Evolutionary conservation across 2,888 invertebrate species (phyloP).

Genomic region (Agrilus biguttatus): DNA sequence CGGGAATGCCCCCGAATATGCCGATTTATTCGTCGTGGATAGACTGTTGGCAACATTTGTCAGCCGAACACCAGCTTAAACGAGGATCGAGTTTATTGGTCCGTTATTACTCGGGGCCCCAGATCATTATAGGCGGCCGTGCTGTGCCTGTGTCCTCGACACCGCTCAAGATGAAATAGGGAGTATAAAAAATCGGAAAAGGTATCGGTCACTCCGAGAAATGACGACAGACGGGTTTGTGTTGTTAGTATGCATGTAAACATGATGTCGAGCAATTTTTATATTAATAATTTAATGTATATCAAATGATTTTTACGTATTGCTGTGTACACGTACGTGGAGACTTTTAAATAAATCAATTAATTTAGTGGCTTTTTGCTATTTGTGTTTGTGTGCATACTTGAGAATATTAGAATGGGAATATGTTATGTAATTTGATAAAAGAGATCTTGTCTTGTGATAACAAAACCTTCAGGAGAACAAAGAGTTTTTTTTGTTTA

Average conservation of each 20-base stretch:
- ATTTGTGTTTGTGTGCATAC: too few species aligned
- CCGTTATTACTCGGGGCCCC: constrained; percentile 51
- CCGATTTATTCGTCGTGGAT: constrained; percentile 69
- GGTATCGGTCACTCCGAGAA: not conserved
- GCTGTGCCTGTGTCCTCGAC: constrained; percentile 14
- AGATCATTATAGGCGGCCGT: constrained; percentile 24
- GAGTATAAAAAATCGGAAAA: too few species aligned
- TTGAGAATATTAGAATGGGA: too few species aligned
- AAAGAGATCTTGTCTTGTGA: too few species aligned
- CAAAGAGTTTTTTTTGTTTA: too few species aligned
- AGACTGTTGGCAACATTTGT: constrained; percentile 70
- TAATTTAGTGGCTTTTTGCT: too few species aligned
- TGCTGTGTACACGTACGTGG: not conserved
- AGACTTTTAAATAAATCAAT: too few species aligned
- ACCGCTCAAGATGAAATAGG: too few species aligned
- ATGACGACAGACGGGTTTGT: not conserved
- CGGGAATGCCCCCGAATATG: constrained; percentile 75
- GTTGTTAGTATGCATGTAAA: not conserved
- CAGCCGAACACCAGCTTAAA: constrained; percentile 61
- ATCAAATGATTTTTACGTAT: not conserved
- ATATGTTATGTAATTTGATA: too few species aligned
- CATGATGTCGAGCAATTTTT: not conserved
- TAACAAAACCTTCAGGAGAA: too few species aligned
- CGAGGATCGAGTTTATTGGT: constrained; percentile 73
- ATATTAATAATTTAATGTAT: not conserved